A percentile compares a stretch with the other conserved stretches of the same genome.
These are phyloP conservation scores for Danio rerio DNA, from an alignment of 2,113 vertebrate species.

Conservation along the genomic window GRCz12tu NC_133191.1:42087501-42088000, in stretches of 20 bases:
- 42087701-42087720: neutral
- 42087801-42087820: slow-evolving; percentile 63
- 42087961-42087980: slow-evolving; percentile 60
- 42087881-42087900: slow-evolving; percentile 56
- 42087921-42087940: slow-evolving; percentile 69
- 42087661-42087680: neutral
- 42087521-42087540: too few relatives aligned
- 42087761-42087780: slow-evolving; percentile 16
- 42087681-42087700: neutral
- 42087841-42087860: slow-evolving; percentile 66
- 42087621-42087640: neutral
- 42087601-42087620: neutral
- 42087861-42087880: slow-evolving; percentile 70
- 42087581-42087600: neutral
- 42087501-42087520: neutral
- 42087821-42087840: slow-evolving; percentile 60
- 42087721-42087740: neutral
- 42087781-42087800: neutral
- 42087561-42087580: neutral
- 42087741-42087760: slow-evolving; percentile 31
- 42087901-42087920: slow-evolving; percentile 70
- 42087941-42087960: slow-evolving; percentile 63
- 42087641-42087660: neutral
- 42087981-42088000: slow-evolving; percentile 42
- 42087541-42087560: too few relatives aligned